Evolutionary conservation across 1,140 invertebrate species (phyloP), one percentile per base, ranked within the genome.

Genomic region (Nylanderia fulva): DNA sequence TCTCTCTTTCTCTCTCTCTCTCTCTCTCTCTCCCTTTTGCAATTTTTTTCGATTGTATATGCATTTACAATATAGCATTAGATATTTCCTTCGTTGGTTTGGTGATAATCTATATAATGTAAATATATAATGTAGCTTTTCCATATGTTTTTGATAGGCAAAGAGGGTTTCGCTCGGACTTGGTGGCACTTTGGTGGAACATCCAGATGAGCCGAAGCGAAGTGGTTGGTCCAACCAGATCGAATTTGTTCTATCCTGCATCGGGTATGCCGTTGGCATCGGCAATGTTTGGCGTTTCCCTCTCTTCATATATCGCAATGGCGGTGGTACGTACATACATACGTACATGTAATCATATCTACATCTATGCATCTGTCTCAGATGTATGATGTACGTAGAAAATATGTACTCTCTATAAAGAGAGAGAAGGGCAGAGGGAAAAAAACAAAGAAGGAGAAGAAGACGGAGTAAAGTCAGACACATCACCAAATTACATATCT

Each of bases 241-340:
- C 86, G 96, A 97, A 92, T 97, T 97, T 88, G 95, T 98, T 76
- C 94, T 98, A n/a, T 97, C 97, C 33, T 97, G 97, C 91, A 95
- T 98, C 60, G 95, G 98, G 92, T 95, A 98, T 95, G 96, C 96
- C 18, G 97, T 98, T n/a, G 98, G 98, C 5, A 95, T 98, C 66
- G 98, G 98, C 42, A 98, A 98, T 93, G 97, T 99, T 58, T 98
- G 98, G 98, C 95, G 98, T 85, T 98, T 98, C 93, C 98, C 98
- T 3, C 98, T 97, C 93, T 95, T 98, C 39, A 97, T 96, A 85
- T 98, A 98, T 92, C 96, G 97, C 90, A 98, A 98, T 95, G 97
- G 97, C 42, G 97, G 97, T 91, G 97, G 97, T 97, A 94, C 95
- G 95, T 95, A 92, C 79, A 42, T 84, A n/a, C 21, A 24, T 69